phyloP scores from a whole-genome alignment of 2,113 vertebrate genomes.

The Oncorhynchus keta region DNA sequence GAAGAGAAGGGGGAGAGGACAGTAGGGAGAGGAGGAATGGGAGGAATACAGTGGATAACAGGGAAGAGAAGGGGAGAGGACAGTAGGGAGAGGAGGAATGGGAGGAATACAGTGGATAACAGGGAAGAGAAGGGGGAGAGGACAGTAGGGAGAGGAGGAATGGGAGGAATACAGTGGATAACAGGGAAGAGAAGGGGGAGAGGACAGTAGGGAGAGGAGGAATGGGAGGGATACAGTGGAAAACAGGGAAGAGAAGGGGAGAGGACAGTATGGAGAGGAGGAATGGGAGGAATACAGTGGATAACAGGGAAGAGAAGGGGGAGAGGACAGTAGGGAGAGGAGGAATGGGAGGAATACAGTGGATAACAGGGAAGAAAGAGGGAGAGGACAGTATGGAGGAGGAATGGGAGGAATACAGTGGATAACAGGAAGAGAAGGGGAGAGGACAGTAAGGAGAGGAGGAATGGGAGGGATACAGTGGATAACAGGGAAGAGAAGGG shows the following conservation, averaged over 20 bases:
- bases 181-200: conserved; percentile 14
- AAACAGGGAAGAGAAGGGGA: conserved; percentile 9
- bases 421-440: conserved; percentile 12
- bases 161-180: neutral
- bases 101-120: neutral
- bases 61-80: no score
- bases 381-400: conserved; percentile 29
- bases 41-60: no score
- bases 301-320: neutral
- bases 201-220: no score
- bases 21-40: no score
- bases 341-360: no score
- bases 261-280: neutral
- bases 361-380: neutral
- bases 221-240: no score
- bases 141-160: neutral
- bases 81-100: neutral
- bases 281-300: conserved; percentile 1
- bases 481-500: conserved; percentile 29
- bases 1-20: no score
- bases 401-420: conserved; percentile 25
- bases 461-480: neutral
- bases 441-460: neutral
- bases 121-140: conserved; percentile 21
- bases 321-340: conserved; percentile 18